Conservation (phyloP, 1,140 invertebrate genomes). For the Pectinophora gossypiella region DNA sequence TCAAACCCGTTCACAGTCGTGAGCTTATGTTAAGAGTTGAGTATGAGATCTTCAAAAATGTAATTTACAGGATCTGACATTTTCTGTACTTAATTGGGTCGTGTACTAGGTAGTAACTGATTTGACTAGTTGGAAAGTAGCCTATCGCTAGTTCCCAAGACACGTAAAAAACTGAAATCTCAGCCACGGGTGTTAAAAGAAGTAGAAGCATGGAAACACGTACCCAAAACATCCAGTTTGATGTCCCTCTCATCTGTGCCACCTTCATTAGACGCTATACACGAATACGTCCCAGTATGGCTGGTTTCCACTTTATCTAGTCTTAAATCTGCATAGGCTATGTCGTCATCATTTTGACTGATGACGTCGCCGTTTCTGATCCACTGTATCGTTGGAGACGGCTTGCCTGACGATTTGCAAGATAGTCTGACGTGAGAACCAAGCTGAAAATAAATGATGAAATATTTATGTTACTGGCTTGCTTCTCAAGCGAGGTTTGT, state of each 20-base stretch:
- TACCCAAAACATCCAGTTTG: conserved; percentile 57
- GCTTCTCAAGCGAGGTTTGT: too few species aligned
- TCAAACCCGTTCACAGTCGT: too few species aligned
- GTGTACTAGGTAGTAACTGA: too few species aligned
- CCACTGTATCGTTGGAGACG: conserved; percentile 53
- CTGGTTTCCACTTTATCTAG: conserved; percentile 26
- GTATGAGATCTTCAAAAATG: too few species aligned
- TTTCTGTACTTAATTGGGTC: too few species aligned
- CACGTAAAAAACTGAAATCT: too few species aligned
- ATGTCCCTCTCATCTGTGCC: conserved; percentile 46
- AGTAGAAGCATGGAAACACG: conserved; percentile 9
- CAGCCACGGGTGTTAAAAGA: too few species aligned
- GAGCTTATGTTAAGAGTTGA: too few species aligned
- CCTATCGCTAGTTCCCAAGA: too few species aligned
- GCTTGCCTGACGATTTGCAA: conserved; percentile 47
- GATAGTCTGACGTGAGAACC: conserved; percentile 35
- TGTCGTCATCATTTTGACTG: conserved; percentile 28
- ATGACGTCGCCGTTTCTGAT: conserved; percentile 44
- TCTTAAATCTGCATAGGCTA: conserved; percentile 41
- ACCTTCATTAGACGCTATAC: conserved; percentile 52
- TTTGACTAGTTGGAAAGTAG: too few species aligned
- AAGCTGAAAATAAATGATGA: conserved; percentile 26
- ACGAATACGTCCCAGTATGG: conserved; percentile 47
- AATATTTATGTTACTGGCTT: too few species aligned
- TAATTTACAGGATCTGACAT: too few species aligned